phyloP scores from a whole-genome alignment of 2,797 vertebrate species.

The Iguana delicatissima region DNA sequence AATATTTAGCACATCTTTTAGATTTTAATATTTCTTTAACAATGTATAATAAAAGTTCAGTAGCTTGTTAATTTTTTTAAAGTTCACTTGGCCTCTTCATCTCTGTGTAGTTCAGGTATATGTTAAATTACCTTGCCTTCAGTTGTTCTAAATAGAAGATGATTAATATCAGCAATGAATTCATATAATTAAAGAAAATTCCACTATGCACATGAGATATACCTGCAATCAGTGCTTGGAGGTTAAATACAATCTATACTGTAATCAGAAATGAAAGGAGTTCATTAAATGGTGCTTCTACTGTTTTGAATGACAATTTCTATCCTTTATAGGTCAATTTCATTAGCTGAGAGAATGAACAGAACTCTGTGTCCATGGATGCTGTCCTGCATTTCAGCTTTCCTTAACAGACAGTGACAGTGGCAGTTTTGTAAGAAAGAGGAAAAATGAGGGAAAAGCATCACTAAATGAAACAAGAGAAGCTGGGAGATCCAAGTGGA shows the following conservation, averaged over 20 bases:
- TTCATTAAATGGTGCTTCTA: conserved; percentile 19
- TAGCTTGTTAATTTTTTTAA: background rate
- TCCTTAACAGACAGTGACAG: background rate
- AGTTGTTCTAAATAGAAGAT: conserved; percentile 64
- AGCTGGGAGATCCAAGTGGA: background rate
- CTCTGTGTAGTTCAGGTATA: background rate
- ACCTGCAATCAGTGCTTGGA: conserved; percentile 24
- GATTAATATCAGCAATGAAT: conserved; percentile 57
- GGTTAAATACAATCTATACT: conserved; percentile 22
- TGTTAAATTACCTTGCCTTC: conserved; percentile 50
- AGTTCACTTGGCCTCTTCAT: conserved; percentile 16
- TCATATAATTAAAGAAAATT: conserved; percentile 50
- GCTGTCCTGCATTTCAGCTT: background rate
- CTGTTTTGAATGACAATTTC: conserved; percentile 27
- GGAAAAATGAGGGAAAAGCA: background rate
- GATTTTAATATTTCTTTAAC: conserved; percentile 33
- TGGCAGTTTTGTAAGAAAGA: background rate
- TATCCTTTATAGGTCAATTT: conserved; percentile 9
- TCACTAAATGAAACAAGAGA: background rate
- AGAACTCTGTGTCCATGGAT: conserved; percentile 1
- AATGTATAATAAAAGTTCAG: background rate
- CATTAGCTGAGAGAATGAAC: conserved; percentile 5
- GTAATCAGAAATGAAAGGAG: conserved; percentile 21
- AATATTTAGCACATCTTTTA: background rate
- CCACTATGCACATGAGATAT: conserved; percentile 21